Evolutionary conservation across 2,888 invertebrate genomes (phyloP).

Genomic region (Lepeophtheirus nordmannii): DNA sequence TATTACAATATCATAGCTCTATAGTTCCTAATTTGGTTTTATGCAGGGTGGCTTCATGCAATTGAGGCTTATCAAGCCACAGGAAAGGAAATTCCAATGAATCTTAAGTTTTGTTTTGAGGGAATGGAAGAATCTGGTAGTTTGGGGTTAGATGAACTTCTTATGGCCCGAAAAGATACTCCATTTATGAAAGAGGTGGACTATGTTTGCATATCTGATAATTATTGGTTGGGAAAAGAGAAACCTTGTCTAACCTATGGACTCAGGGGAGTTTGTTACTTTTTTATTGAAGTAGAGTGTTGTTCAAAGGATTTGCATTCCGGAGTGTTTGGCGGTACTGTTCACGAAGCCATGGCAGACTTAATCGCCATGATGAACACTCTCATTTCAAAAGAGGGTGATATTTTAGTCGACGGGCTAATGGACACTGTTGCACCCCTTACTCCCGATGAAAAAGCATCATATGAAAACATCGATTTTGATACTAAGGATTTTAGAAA

Average conservation of each 20-base stretch:
- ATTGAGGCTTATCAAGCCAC: slow-evolving; percentile 68
- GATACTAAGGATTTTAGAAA: slow-evolving; percentile 57
- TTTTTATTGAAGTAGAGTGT: slow-evolving; percentile 56
- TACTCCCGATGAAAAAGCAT: slow-evolving; percentile 49
- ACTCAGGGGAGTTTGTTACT: slow-evolving; percentile 80
- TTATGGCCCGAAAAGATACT: slow-evolving; percentile 51
- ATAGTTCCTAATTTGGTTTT: background rate
- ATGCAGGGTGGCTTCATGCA: slow-evolving; percentile 86
- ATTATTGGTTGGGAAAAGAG: slow-evolving; percentile 93
- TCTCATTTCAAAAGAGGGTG: slow-evolving; percentile 69
- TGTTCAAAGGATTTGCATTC: slow-evolving; percentile 77
- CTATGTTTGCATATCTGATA: slow-evolving; percentile 93
- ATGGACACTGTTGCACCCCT: slow-evolving; percentile 47
- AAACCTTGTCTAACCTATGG: slow-evolving; percentile 96
- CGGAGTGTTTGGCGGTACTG: slow-evolving; percentile 84
- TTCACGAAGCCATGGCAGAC: slow-evolving; percentile 82
- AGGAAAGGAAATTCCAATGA: slow-evolving; percentile 47
- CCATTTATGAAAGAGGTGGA: slow-evolving; percentile 62
- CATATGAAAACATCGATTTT: slow-evolving; percentile 72
- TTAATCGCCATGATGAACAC: slow-evolving; percentile 67
- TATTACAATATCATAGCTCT: background rate
- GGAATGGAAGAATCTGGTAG: slow-evolving; percentile 98
- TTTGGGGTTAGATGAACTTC: slow-evolving; percentile 75
- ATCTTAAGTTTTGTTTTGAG: slow-evolving; percentile 59
- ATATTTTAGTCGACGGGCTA: slow-evolving; percentile 58